Conservation (phyloP, 2,888 invertebrate species). For the Hydroisotoma schaefferi region DNA sequence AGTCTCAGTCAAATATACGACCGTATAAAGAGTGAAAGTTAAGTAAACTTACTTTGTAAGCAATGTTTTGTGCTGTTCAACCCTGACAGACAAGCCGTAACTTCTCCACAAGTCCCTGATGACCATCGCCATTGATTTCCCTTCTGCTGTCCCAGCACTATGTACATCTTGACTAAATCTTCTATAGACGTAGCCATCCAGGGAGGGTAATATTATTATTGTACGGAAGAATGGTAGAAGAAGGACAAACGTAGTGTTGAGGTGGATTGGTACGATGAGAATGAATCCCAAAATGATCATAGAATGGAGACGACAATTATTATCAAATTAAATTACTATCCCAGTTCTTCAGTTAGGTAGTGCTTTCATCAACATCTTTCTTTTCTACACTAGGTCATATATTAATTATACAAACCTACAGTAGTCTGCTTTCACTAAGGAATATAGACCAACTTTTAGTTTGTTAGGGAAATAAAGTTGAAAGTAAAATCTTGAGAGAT, state of each 20-base stretch:
- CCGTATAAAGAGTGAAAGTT: not conserved
- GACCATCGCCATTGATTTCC: slow-evolving; percentile 47
- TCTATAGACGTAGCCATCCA: slow-evolving; percentile 27
- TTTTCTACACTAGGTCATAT: no score
- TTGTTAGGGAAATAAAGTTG: not conserved
- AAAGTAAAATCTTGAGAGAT: not conserved
- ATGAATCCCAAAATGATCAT: no score
- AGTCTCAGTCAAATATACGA: not conserved
- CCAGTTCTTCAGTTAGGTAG: not conserved
- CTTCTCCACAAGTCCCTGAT: slow-evolving; percentile 48
- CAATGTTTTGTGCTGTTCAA: slow-evolving; percentile 47
- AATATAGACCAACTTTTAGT: no score
- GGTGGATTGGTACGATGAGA: no score
- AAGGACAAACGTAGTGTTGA: not conserved
- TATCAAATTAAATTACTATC: slow-evolving; percentile 17
- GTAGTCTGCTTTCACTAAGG: no score
- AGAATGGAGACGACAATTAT: slow-evolving; percentile 14
- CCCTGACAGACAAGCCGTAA: slow-evolving; percentile 48
- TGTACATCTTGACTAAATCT: slow-evolving; percentile 48
- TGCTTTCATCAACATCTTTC: no score
- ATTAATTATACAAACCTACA: not conserved
- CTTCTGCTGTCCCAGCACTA: slow-evolving; percentile 43
- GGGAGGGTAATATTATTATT: no score
- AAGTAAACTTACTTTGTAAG: slow-evolving; percentile 41
- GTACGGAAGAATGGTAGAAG: no score